These are phyloP conservation scores for Prinia subflava DNA, from an alignment of 2,113 vertebrate genomes.

Conservation along the genomic window DNA sequence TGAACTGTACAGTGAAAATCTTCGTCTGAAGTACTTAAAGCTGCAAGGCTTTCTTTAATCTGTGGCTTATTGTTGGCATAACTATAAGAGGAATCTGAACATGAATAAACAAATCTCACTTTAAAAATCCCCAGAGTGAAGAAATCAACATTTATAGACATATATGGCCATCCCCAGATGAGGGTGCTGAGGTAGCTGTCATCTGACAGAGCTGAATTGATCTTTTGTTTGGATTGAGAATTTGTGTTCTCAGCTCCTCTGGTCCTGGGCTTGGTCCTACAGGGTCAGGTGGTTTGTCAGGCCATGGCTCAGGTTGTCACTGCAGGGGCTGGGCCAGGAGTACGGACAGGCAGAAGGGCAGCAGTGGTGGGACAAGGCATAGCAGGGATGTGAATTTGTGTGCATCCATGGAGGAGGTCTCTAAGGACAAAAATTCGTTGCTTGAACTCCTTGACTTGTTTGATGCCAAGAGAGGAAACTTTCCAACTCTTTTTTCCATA, in stretches of 20 bases:
- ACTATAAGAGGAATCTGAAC: conserved; percentile 41
- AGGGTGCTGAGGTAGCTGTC: not conserved
- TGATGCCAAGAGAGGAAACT: not conserved
- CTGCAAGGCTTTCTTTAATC: conserved; percentile 53
- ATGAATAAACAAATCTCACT: conserved; percentile 40
- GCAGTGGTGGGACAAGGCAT: not conserved
- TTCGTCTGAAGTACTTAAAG: not conserved
- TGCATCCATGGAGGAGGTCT: not conserved
- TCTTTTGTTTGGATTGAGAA: not conserved
- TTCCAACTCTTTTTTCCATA: not conserved
- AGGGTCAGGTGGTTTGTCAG: not conserved
- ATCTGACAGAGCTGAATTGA: not conserved
- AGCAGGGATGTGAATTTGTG: not conserved
- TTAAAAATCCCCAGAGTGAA: conserved; percentile 25
- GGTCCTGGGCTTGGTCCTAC: not conserved
- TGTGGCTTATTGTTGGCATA: conserved; percentile 33
- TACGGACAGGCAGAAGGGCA: not conserved
- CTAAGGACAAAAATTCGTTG: not conserved
- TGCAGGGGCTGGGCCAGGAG: not conserved
- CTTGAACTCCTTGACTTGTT: not conserved
- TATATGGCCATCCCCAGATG: not conserved
- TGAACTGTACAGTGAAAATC: conserved; percentile 17
- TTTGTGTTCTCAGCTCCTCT: not conserved
- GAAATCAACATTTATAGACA: conserved; percentile 4
- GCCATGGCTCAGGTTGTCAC: not conserved